Percentiles rank a stretch among this genome's conserved stretches.
phyloP scores from a whole-genome alignment of 2,888 invertebrate species.

The Brachypalpus laphriformis region DNA sequence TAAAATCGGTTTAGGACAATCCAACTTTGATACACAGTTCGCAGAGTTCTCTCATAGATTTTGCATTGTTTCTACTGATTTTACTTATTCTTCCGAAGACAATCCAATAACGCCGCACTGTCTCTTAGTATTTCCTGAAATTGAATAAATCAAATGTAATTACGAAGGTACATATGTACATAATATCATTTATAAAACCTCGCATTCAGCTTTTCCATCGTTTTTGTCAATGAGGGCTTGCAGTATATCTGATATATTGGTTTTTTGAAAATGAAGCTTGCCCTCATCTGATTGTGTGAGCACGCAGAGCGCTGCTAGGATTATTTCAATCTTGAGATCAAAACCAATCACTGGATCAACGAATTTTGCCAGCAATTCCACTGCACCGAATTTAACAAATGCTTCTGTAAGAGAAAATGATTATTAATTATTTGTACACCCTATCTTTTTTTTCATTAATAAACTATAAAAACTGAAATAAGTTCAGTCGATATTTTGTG shows the following conservation, averaged over 20 bases:
- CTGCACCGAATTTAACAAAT: constrained; percentile 74
- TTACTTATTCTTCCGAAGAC: background rate
- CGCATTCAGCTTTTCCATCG: constrained; percentile 71
- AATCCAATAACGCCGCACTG: constrained; percentile 18
- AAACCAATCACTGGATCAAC: constrained; percentile 72
- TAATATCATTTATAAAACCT: constrained; percentile 55
- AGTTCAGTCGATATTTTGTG: too few relatives aligned
- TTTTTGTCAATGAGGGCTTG: constrained; percentile 40
- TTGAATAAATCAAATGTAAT: background rate
- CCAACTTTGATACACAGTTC: background rate
- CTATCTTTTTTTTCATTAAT: too few relatives aligned
- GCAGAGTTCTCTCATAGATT: background rate
- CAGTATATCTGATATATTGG: constrained; percentile 52
- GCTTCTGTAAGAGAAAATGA: constrained; percentile 68
- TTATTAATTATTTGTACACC: too few relatives aligned
- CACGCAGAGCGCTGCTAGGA: constrained; percentile 75
- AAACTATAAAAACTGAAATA: too few relatives aligned
- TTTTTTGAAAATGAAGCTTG: constrained; percentile 12
- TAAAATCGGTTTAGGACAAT: background rate
- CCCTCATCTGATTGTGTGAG: constrained; percentile 71
- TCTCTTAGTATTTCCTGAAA: constrained; percentile 68
- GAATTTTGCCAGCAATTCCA: constrained; percentile 68
- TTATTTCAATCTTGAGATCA: constrained; percentile 75
- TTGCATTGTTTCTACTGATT: background rate
- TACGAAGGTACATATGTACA: background rate